A percentile compares a stretch with the other conserved stretches of the same genome.
Conservation (phyloP, 2,113 vertebrate genomes). For the Rhabdomys dilectus region DNA sequence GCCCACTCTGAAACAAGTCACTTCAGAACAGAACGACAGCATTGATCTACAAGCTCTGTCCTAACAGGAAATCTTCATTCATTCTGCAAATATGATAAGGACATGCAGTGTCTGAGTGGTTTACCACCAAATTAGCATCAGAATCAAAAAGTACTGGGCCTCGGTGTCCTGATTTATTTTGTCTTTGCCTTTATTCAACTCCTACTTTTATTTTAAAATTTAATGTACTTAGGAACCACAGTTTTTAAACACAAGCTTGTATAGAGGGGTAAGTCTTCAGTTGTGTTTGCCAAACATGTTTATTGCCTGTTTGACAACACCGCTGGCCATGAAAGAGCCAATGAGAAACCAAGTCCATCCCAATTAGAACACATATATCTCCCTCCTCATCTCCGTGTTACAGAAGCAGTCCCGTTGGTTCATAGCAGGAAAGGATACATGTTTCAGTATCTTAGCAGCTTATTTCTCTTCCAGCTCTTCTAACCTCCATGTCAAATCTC, state of each 20-base stretch:
- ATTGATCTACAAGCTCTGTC: neutral
- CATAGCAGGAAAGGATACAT: neutral
- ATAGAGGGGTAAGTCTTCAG: neutral
- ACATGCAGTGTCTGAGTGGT: neutral
- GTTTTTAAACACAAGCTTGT: neutral
- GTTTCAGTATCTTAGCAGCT: neutral
- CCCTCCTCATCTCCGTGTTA: neutral
- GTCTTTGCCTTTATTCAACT: neutral
- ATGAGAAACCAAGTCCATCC: neutral
- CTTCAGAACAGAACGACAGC: neutral
- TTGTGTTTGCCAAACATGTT: neutral
- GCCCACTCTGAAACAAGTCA: neutral
- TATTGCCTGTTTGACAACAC: neutral
- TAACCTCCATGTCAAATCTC: neutral
- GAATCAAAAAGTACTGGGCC: neutral
- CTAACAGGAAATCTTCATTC: neutral
- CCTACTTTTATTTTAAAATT: neutral
- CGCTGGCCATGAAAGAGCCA: neutral
- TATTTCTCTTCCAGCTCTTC: neutral
- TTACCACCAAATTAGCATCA: neutral
- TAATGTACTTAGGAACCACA: neutral
- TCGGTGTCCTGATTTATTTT: neutral
- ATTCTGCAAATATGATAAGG: constrained; percentile 8
- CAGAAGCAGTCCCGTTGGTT: neutral
- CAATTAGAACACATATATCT: neutral